Percentiles rank a stretch among this genome's conserved stretches.
Conservation (phyloP, 2,888 invertebrate genomes). For the Conistra vaccinii region DNA sequence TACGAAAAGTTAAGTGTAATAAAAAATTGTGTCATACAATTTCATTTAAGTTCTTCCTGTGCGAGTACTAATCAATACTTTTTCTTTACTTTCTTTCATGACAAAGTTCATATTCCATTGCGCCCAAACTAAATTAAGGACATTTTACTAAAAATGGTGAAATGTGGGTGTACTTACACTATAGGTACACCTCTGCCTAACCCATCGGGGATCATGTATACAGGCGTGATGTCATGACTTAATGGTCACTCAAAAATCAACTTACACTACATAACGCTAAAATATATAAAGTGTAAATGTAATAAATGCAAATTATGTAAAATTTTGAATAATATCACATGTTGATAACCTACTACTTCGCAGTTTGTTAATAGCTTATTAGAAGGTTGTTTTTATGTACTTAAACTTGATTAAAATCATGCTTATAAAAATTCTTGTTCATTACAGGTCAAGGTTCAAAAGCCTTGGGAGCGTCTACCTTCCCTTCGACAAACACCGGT, state of each 20-base stretch:
- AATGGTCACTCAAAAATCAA: not conserved
- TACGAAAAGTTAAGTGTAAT: too few species aligned
- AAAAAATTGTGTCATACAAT: too few species aligned
- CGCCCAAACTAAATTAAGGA: not conserved
- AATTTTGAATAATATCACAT: too few species aligned
- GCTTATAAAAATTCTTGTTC: slow-evolving; percentile 11
- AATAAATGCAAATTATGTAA: too few species aligned
- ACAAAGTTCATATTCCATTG: not conserved
- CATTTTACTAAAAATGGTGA: not conserved
- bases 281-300: not conserved
- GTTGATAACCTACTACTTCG: not conserved
- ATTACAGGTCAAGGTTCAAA: slow-evolving; percentile 77
- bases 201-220: too few species aligned
- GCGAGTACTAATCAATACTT: not conserved
- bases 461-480: slow-evolving; percentile 72
- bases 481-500: slow-evolving; percentile 48
- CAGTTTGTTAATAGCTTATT: too few species aligned
- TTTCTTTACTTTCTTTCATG: not conserved
- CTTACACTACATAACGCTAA: not conserved
- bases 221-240: too few species aligned
- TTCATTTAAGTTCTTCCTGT: not conserved
- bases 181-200: too few species aligned
- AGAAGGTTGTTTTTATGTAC: not conserved
- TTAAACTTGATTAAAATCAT: not conserved
- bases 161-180: too few species aligned